phyloP scores from a whole-genome alignment of 1,140 invertebrate species.

The Agraylea sexmaculata region DNA sequence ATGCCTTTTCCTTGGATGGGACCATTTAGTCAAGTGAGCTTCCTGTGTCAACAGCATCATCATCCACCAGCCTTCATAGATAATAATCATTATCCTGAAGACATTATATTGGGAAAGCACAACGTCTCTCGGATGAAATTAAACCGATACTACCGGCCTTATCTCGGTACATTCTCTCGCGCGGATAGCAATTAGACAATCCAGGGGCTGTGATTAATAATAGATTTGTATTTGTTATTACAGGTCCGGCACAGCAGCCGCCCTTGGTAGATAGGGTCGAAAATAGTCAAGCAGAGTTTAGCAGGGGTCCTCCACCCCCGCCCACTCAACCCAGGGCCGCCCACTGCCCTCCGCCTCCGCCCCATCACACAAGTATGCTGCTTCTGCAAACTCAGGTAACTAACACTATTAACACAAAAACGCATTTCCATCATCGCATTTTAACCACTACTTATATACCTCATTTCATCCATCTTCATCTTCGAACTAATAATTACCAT shows the following conservation, averaged over 20 bases:
- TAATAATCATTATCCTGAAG: too few relatives aligned
- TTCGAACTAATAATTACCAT: not conserved
- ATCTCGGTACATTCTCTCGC: slow-evolving; percentile 15
- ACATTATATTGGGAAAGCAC: not conserved
- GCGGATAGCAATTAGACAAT: not conserved
- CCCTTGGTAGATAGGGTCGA: slow-evolving; percentile 17
- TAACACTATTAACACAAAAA: too few relatives aligned
- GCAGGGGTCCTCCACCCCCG: slow-evolving; percentile 32
- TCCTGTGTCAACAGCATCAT: too few relatives aligned
- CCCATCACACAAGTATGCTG: slow-evolving; percentile 41
- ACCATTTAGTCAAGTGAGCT: too few relatives aligned
- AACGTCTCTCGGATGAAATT: slow-evolving; percentile 20
- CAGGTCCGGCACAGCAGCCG: slow-evolving; percentile 26
- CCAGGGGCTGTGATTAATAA: not conserved
- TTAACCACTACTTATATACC: too few relatives aligned
- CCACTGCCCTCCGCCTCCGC: slow-evolving; percentile 29
- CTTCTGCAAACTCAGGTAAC: slow-evolving; percentile 43
- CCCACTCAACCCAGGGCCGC: slow-evolving; percentile 36
- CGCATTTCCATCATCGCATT: too few relatives aligned
- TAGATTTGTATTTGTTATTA: slow-evolving; percentile 23
- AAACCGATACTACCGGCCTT: slow-evolving; percentile 18
- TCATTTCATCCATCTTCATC: slow-evolving; percentile 21
- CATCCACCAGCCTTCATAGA: too few relatives aligned
- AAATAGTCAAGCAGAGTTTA: slow-evolving; percentile 9
- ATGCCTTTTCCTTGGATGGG: too few relatives aligned